These are phyloP conservation scores for Drosophila subquinaria DNA, from an alignment of 2,888 invertebrate genomes.

Conservation along the genomic window DNA sequence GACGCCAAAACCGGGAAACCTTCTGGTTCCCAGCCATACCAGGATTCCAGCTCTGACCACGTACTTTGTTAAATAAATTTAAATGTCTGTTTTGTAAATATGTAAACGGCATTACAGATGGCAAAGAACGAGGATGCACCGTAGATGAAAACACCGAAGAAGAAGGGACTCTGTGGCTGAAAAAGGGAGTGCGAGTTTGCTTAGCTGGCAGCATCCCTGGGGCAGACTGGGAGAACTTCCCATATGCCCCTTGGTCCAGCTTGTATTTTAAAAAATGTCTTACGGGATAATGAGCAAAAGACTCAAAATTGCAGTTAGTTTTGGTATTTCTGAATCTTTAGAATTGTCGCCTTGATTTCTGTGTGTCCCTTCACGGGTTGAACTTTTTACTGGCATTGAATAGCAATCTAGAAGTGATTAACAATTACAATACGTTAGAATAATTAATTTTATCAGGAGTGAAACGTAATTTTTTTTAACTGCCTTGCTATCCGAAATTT, in stretches of 20 bases:
- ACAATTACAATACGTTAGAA: background rate
- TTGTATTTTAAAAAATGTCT: constrained; percentile 18
- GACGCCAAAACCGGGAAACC: constrained; percentile 59
- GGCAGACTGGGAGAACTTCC: constrained; percentile 21
- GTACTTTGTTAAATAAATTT: constrained; percentile 80
- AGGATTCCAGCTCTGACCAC: constrained; percentile 45
- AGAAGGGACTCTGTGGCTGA: no score
- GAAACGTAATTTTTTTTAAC: background rate
- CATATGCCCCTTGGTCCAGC: constrained; percentile 31
- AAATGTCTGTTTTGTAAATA: constrained; percentile 81
- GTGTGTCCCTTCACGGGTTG: background rate
- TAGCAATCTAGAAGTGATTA: background rate
- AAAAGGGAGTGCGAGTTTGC: no score
- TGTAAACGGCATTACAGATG: constrained; percentile 78
- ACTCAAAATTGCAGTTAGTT: background rate
- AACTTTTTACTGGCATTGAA: background rate
- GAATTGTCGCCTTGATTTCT: background rate
- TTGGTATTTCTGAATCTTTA: background rate
- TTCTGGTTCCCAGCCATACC: background rate
- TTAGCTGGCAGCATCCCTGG: constrained; percentile 9
- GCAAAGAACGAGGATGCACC: constrained; percentile 24
- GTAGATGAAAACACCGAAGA: background rate
- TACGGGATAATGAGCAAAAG: background rate
- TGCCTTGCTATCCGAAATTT: background rate
- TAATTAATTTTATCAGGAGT: no score